Evolutionary conservation across 2,888 invertebrate genomes (phyloP).

Genomic region (Chrysomela aeneicollis): DNA sequence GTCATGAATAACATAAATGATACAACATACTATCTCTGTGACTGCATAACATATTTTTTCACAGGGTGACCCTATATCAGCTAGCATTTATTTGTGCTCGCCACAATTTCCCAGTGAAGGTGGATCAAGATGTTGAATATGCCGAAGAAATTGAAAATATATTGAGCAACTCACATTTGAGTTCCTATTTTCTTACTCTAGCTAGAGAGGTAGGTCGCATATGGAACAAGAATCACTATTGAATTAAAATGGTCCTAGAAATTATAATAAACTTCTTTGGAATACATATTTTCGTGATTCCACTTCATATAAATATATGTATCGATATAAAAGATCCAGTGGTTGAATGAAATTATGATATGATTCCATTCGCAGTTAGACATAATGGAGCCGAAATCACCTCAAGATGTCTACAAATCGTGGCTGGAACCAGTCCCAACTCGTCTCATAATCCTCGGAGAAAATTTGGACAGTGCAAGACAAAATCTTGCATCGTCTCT

Average conservation of each 20-base stretch:
- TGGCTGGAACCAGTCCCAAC: constrained; percentile 83
- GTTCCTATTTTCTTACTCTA: constrained; percentile 90
- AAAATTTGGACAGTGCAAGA: constrained; percentile 87
- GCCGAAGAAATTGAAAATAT: constrained; percentile 89
- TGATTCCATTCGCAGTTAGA: constrained; percentile 79
- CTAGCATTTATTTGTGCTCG: constrained; percentile 95
- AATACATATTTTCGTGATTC: too few species aligned
- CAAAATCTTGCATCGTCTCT: constrained; percentile 97
- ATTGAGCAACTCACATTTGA: constrained; percentile 92
- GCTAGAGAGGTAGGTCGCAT: constrained; percentile 80
- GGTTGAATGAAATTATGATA: background rate
- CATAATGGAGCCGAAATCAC: constrained; percentile 98
- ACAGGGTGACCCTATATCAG: constrained; percentile 86
- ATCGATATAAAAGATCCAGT: too few species aligned
- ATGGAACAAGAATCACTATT: too few species aligned
- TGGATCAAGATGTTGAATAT: constrained; percentile 73
- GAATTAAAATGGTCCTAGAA: too few species aligned
- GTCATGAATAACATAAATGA: too few species aligned
- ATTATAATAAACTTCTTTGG: too few species aligned
- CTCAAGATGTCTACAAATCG: constrained; percentile 98
- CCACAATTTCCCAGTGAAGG: constrained; percentile 88
- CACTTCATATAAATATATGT: too few species aligned
- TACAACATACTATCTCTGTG: constrained; percentile 60
- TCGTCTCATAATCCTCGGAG: constrained; percentile 75
- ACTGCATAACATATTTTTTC: too few species aligned